Conservation (phyloP, 1,140 invertebrate species). For the Drosophila miranda region DNA sequence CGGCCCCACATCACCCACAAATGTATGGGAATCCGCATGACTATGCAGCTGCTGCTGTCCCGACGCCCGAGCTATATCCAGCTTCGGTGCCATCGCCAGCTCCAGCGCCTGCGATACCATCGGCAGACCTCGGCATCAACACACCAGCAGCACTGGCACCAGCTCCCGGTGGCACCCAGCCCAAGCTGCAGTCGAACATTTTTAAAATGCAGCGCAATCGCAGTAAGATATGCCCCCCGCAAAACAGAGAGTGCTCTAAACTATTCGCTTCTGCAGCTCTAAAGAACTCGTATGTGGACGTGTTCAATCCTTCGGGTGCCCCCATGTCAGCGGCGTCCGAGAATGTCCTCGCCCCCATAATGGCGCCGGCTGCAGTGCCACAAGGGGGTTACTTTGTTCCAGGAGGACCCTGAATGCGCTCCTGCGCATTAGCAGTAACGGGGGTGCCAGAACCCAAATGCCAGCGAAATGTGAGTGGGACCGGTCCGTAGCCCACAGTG, state of each 20-base stretch:
- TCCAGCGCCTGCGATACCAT: conserved; percentile 40
- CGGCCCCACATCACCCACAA: conserved; percentile 1
- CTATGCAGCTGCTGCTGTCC: conserved; percentile 41
- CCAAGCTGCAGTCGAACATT: conserved; percentile 85
- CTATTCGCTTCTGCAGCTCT: conserved; percentile 84
- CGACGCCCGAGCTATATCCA: conserved; percentile 43
- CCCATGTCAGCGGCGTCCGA: conserved; percentile 81
- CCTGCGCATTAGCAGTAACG: conserved; percentile 46
- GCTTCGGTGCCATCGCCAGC: conserved; percentile 47
- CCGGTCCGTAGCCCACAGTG: background rate
- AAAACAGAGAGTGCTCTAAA: background rate
- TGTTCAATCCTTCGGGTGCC: conserved; percentile 88
- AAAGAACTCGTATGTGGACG: conserved; percentile 92
- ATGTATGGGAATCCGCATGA: conserved; percentile 30
- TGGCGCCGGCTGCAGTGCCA: conserved; percentile 81
- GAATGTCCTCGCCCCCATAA: conserved; percentile 83
- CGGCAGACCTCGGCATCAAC: background rate
- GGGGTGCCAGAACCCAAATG: conserved; percentile 18
- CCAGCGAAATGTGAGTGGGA: conserved; percentile 41
- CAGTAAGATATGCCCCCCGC: conserved; percentile 69
- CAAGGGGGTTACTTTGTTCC: conserved; percentile 82
- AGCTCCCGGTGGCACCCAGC: conserved; percentile 76
- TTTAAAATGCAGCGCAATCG: conserved; percentile 90
- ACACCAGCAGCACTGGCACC: conserved; percentile 47
- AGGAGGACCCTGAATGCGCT: conserved; percentile 30